Conservation (phyloP, 2,888 invertebrate species). For the Plemyria rubiginata region DNA sequence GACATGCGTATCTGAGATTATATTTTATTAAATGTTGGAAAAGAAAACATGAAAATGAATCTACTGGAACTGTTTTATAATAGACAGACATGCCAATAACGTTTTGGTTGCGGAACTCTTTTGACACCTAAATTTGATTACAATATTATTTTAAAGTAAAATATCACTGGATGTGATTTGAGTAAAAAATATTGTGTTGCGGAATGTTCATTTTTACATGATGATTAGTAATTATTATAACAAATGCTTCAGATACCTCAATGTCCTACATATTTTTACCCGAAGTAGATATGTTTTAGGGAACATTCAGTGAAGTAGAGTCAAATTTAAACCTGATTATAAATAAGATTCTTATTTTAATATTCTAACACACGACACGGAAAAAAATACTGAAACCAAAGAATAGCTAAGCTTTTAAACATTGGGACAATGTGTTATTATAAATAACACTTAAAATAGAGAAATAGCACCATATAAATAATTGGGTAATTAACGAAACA, state of each 20-base stretch:
- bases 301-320: neutral
- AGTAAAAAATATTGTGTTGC: neutral
- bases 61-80: no score
- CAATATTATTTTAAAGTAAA: no score
- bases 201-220: conserved; percentile 7
- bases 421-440: conserved; percentile 31
- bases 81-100: no score
- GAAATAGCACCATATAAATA: conserved; percentile 39
- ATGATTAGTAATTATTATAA: neutral
- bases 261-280: no score
- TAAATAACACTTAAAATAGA: conserved; percentile 33
- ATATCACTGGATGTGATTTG: neutral
- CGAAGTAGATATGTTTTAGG: no score
- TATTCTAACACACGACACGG: neutral
- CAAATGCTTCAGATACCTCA: neutral
- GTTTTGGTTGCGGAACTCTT: neutral
- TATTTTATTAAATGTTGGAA: neutral
- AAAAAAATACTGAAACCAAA: neutral
- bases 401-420: neutral
- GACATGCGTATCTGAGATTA: neutral
- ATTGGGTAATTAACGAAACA: conserved; percentile 19
- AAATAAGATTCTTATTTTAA: no score
- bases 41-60: neutral
- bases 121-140: no score
- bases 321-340: neutral